Conservation (phyloP, 2,113 vertebrate genomes). For the Otocyon megalotis region DNA sequence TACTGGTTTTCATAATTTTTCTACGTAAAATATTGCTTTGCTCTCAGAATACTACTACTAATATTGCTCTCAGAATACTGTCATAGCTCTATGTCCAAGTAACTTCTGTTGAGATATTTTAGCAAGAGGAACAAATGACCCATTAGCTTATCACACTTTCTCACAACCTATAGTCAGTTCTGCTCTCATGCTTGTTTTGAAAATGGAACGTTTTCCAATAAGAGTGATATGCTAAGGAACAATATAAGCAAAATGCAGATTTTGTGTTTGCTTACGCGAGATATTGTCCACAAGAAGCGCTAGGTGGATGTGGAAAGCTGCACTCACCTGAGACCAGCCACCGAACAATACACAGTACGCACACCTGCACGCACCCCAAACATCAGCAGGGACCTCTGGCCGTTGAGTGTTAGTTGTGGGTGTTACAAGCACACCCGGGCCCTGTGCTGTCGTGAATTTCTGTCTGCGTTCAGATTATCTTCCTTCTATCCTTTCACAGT, state of each 20-base stretch:
- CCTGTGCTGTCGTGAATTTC: neutral
- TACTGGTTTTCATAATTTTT: neutral
- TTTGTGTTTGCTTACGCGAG: neutral
- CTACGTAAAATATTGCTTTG: neutral
- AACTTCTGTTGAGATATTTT: slow-evolving; percentile 28
- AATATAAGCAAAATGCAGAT: neutral
- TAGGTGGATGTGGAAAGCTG: neutral
- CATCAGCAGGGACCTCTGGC: fast-evolving
- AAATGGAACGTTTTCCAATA: neutral
- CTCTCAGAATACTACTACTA: neutral
- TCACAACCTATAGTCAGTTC: neutral
- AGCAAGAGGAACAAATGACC: neutral
- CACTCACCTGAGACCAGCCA: neutral
- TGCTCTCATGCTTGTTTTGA: neutral
- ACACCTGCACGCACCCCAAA: neutral
- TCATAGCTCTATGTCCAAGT: neutral
- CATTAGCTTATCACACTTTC: neutral
- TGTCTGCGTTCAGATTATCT: neutral
- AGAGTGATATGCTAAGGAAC: neutral
- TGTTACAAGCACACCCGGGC: fast-evolving
- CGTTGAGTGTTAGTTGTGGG: fast-evolving
- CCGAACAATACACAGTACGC: neutral
- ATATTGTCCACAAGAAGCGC: neutral
- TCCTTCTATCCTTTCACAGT: neutral
- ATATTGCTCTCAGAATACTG: neutral